A percentile compares a stretch with the other conserved stretches of the same genome.
Evolutionary conservation across 2,113 vertebrate species (phyloP).

Genomic region (Nothocercus julius): DNA sequence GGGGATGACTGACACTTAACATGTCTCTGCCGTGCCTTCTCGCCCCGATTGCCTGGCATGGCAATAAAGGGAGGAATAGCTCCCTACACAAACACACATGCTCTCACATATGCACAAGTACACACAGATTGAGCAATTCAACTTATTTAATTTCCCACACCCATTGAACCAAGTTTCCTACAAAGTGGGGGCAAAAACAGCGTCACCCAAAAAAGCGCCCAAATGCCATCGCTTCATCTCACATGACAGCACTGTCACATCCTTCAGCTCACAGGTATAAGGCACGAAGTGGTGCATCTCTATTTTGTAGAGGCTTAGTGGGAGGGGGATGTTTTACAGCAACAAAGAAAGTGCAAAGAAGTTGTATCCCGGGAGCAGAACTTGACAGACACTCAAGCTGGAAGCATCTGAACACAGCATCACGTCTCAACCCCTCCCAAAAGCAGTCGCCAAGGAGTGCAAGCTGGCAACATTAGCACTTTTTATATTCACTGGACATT

Average conservation of each 20-base stretch:
- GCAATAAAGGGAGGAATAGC: neutral
- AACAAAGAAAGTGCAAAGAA: neutral
- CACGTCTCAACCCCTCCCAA: neutral
- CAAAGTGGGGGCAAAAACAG: slow-evolving; percentile 59
- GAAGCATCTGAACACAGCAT: neutral
- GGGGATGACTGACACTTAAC: slow-evolving; percentile 72
- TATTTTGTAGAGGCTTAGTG: slow-evolving; percentile 63
- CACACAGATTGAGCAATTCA: slow-evolving; percentile 47
- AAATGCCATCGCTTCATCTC: slow-evolving; percentile 80
- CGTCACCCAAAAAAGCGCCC: slow-evolving; percentile 79
- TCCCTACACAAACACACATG: neutral
- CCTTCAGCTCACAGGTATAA: slow-evolving; percentile 47
- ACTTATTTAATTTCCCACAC: slow-evolving; percentile 55
- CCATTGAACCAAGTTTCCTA: slow-evolving; percentile 54
- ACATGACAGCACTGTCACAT: slow-evolving; percentile 75
- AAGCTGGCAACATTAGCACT: neutral
- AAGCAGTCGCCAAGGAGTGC: neutral
- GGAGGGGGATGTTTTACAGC: slow-evolving; percentile 63
- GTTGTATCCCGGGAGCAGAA: neutral
- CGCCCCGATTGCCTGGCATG: neutral
- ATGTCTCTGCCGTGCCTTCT: slow-evolving; percentile 49
- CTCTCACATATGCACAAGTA: neutral
- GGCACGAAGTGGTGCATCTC: slow-evolving; percentile 45
- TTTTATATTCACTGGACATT: neutral
- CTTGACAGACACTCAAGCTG: neutral